These are phyloP conservation scores for Physocephala rufipes DNA, from an alignment of 2,888 invertebrate species.

Conservation along the genomic window DNA sequence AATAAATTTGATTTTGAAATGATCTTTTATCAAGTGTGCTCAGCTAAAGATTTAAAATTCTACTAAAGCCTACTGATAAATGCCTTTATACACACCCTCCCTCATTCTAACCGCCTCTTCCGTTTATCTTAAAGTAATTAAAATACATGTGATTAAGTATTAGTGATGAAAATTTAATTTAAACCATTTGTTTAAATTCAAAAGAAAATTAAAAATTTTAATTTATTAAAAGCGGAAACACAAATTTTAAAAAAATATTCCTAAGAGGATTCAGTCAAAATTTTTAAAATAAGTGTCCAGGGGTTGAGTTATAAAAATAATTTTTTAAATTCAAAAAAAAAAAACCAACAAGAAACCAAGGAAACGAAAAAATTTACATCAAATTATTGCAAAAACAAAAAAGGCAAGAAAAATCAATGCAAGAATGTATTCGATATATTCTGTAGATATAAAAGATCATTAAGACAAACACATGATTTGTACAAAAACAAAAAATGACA, in stretches of 20 bases:
- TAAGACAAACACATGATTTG: constrained; percentile 62
- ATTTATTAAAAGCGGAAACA: not conserved
- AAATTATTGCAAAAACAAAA: constrained; percentile 29
- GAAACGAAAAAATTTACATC: not conserved
- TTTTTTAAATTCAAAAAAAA: constrained; percentile 9
- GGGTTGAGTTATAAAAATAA: constrained; percentile 37
- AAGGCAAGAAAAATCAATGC: constrained; percentile 59
- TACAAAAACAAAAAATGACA: constrained; percentile 49
- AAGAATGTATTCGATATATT: constrained; percentile 44
- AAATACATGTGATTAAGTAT: too few relatives aligned
- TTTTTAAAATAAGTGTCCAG: constrained; percentile 35
- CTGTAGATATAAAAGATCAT: constrained; percentile 51
- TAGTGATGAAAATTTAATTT: too few relatives aligned
- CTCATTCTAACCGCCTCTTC: too few relatives aligned
- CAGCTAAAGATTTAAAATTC: too few relatives aligned
- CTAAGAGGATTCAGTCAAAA: constrained; percentile 12
- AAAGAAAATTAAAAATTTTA: too few relatives aligned
- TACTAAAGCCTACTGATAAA: too few relatives aligned
- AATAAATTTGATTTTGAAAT: too few relatives aligned
- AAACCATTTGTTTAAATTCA: too few relatives aligned
- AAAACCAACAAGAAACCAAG: not conserved
- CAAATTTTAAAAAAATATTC: not conserved
- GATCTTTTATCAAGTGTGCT: too few relatives aligned
- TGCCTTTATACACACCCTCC: too few relatives aligned
- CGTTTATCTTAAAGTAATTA: too few relatives aligned